phyloP scores from a whole-genome alignment of 2,888 invertebrate genomes.

The Cyclophora punctaria region DNA sequence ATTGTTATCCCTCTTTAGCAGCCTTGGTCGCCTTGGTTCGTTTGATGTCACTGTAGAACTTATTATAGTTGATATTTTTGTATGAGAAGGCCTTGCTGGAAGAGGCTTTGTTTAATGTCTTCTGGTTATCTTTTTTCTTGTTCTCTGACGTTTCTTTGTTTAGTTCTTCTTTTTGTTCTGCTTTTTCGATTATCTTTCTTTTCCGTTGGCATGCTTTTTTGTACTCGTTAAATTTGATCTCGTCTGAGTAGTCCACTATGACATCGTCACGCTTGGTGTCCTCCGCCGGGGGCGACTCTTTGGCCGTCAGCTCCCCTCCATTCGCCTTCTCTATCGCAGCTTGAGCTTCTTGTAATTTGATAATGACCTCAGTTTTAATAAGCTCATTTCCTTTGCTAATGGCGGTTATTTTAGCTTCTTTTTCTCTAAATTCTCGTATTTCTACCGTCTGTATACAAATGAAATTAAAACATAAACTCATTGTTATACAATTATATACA shows the following conservation, averaged over 20 bases:
- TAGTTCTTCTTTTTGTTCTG: slow-evolving; percentile 19
- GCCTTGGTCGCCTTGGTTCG: no score
- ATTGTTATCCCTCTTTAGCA: slow-evolving; percentile 36
- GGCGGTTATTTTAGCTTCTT: slow-evolving; percentile 50
- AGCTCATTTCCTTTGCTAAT: slow-evolving; percentile 45
- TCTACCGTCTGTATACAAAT: slow-evolving; percentile 39
- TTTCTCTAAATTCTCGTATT: slow-evolving; percentile 45
- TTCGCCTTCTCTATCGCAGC: slow-evolving; percentile 18
- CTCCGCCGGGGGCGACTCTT: slow-evolving; percentile 1
- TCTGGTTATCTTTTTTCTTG: slow-evolving; percentile 20
- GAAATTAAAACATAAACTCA: no score
- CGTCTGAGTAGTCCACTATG: slow-evolving; percentile 1
- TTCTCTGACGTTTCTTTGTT: slow-evolving; percentile 11
- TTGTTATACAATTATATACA: no score
- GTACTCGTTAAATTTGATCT: slow-evolving; percentile 4
- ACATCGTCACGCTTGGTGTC: background rate
- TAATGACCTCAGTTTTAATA: slow-evolving; percentile 44
- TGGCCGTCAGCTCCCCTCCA: background rate
- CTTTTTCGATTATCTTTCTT: slow-evolving; percentile 30
- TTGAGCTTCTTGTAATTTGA: slow-evolving; percentile 39
- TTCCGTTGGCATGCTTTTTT: slow-evolving; percentile 31
- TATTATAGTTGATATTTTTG: slow-evolving; percentile 45
- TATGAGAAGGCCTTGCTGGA: slow-evolving; percentile 32
- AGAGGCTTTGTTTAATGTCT: slow-evolving; percentile 19
- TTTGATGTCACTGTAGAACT: slow-evolving; percentile 36